A percentile compares a stretch with the other conserved stretches of the same genome.
phyloP scores from a whole-genome alignment of 2,113 vertebrate species.

The Gadus macrocephalus region DNA sequence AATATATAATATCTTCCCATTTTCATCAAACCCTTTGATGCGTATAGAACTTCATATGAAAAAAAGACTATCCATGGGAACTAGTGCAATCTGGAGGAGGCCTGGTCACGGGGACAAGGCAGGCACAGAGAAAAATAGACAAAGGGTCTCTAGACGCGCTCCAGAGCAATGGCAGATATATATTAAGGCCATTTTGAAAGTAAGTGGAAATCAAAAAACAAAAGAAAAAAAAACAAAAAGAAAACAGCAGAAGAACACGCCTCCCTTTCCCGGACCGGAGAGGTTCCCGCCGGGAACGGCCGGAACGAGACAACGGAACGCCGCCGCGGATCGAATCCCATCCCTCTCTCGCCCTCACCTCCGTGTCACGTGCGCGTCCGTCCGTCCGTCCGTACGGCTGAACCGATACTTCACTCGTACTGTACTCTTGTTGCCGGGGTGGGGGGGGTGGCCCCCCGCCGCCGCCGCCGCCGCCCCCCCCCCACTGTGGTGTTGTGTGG shows the following conservation, averaged over 20 bases:
- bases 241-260: constrained; percentile 76
- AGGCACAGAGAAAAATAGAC: constrained; percentile 85
- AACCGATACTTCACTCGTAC: constrained; percentile 44
- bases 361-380: constrained; percentile 51
- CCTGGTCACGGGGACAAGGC: constrained; percentile 96
- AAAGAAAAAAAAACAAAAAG: not conserved
- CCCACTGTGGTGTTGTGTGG: constrained; percentile 52
- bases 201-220: constrained; percentile 75
- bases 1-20: constrained; percentile 76
- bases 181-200: constrained; percentile 89
- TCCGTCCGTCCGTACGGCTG: constrained; percentile 45
- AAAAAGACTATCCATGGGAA: constrained; percentile 89
- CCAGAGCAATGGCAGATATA: constrained; percentile 88
- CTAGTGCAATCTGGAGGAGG: constrained; percentile 96
- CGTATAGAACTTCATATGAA: constrained; percentile 72
- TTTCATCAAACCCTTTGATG: constrained; percentile 71
- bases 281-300: constrained; percentile 33
- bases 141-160: constrained; percentile 67
- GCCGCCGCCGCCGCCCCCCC: too few species aligned
- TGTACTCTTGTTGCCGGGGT: not conserved
- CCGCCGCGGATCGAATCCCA: constrained; percentile 71
- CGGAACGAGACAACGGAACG: constrained; percentile 53
- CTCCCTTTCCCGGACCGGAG: constrained; percentile 64
- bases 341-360: constrained; percentile 71
- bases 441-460: not conserved